phyloP scores from a whole-genome alignment of 2,113 vertebrate genomes.

The Callocephalon fimbriatum region DNA sequence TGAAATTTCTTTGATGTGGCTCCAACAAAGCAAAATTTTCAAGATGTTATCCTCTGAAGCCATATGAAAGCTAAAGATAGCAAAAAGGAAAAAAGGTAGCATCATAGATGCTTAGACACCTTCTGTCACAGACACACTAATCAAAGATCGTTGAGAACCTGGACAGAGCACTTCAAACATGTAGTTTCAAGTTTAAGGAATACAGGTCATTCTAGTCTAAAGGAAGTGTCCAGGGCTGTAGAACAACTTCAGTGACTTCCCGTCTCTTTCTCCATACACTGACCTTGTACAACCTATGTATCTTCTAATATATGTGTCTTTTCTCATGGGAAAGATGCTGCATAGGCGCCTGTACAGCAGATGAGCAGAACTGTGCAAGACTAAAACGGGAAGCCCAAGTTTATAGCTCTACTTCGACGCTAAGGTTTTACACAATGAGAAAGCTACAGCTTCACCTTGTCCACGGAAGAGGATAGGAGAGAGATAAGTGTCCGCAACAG shows the following conservation, averaged over 20 bases:
- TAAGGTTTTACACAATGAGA: neutral
- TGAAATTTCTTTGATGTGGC: neutral
- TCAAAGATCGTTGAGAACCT: neutral
- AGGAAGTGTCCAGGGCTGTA: neutral
- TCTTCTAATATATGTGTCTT: neutral
- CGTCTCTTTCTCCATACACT: neutral
- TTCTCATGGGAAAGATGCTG: neutral
- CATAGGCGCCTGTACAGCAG: neutral
- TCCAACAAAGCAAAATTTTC: neutral
- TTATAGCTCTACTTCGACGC: neutral
- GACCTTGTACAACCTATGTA: neutral
- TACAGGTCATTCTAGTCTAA: neutral
- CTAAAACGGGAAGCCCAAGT: neutral
- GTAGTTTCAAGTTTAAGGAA: neutral
- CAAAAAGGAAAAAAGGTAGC: neutral
- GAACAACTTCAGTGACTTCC: neutral
- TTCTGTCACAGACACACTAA: neutral
- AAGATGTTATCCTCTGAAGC: neutral
- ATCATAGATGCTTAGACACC: neutral
- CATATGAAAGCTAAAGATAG: neutral
- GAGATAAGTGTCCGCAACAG: slow-evolving; percentile 77
- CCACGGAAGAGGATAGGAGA: slow-evolving; percentile 79
- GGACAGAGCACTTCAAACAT: neutral
- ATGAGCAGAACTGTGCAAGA: neutral
- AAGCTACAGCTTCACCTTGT: slow-evolving; percentile 75